Conservation (phyloP, 2,888 invertebrate genomes). For the Rhagium mordax region DNA sequence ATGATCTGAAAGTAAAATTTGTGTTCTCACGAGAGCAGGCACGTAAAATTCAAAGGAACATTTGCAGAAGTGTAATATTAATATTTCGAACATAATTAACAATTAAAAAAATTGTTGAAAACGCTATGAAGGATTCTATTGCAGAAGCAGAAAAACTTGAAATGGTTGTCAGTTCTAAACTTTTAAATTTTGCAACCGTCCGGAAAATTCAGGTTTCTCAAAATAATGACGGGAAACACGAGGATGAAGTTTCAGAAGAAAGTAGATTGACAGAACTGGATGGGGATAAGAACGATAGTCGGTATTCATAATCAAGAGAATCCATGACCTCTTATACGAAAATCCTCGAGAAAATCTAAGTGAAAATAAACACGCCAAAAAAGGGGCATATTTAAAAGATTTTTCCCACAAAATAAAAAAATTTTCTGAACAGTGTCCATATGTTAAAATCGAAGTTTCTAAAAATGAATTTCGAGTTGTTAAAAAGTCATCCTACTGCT, state of each 20-base stretch:
- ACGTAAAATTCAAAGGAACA: neutral
- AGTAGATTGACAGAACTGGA: neutral
- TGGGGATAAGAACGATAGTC: neutral
- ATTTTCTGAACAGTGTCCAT: too few species aligned
- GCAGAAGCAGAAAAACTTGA: neutral
- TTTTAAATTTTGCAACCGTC: neutral
- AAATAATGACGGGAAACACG: neutral
- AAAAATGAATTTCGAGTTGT: too few species aligned
- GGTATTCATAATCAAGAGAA: neutral
- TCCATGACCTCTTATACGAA: neutral
- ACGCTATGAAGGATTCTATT: neutral
- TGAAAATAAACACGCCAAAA: too few species aligned
- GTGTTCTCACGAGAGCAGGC: conserved; percentile 25
- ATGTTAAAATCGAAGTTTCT: too few species aligned
- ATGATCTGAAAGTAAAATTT: conserved; percentile 23
- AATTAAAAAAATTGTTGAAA: neutral
- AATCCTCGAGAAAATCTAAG: too few species aligned
- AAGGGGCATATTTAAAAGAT: too few species aligned
- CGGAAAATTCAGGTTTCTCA: neutral
- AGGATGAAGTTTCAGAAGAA: neutral
- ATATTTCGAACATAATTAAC: neutral
- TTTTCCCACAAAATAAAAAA: too few species aligned
- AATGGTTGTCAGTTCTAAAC: neutral
- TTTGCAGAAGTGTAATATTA: neutral
- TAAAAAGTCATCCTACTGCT: too few species aligned